Evolutionary conservation across 2,888 invertebrate species (phyloP).

Genomic region (Idaea aversata): DNA sequence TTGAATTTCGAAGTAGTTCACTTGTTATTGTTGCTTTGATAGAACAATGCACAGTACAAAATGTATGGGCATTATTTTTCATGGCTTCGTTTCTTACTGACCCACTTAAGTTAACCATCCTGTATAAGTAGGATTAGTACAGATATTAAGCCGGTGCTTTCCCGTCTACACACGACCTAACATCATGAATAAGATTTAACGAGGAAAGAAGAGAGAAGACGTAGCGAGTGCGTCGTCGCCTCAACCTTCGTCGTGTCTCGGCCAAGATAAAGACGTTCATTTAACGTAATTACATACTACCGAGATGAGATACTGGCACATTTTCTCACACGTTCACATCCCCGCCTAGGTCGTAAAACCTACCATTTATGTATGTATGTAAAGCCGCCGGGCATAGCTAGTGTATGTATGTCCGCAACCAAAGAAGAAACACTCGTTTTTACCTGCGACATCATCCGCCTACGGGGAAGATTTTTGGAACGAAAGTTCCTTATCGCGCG

Average conservation of each 20-base stretch:
- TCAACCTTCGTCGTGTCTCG: constrained; percentile 16
- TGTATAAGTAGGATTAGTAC: not conserved
- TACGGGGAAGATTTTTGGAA: too few relatives aligned
- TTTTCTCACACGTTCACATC: not conserved
- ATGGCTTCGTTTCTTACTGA: too few relatives aligned
- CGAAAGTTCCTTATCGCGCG: too few relatives aligned
- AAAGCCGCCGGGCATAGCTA: not conserved
- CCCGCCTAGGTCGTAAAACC: not conserved
- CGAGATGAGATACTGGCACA: constrained; percentile 28
- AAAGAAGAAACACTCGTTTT: not conserved
- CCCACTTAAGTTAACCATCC: not conserved
- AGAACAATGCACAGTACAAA: too few relatives aligned
- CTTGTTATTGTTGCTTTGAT: too few relatives aligned
- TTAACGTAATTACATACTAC: constrained; percentile 39
- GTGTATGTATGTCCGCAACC: not conserved
- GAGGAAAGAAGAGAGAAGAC: constrained; percentile 38
- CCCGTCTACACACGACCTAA: constrained; percentile 5
- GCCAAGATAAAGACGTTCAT: constrained; percentile 43
- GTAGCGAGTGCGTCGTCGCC: constrained; percentile 28
- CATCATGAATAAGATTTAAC: constrained; percentile 10
- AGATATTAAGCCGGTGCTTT: not conserved
- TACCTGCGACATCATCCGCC: not conserved
- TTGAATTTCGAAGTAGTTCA: too few relatives aligned
- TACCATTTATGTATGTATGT: not conserved
- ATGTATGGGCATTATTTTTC: too few relatives aligned